A percentile compares a stretch with the other conserved stretches of the same genome.
Conservation (phyloP, 1,140 invertebrate genomes). For the Limonius californicus region DNA sequence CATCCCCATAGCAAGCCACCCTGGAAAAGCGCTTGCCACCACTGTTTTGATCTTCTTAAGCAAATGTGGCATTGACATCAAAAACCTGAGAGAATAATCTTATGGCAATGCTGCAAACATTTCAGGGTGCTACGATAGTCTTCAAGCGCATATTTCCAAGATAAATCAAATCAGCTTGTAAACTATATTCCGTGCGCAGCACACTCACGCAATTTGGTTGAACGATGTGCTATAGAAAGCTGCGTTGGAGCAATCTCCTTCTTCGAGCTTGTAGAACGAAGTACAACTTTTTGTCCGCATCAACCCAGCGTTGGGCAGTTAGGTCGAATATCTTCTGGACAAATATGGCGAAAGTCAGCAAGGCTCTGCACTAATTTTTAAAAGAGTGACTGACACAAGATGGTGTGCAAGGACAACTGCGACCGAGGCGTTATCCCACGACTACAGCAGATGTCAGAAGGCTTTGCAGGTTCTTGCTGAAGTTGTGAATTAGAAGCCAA, state of each 20-base stretch:
- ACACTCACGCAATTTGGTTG: constrained; percentile 12
- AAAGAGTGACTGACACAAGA: neutral
- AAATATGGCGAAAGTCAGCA: neutral
- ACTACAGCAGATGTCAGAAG: neutral
- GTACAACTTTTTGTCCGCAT: too few relatives aligned
- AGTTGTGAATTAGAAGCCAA: neutral
- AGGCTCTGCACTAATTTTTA: neutral
- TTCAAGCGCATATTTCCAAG: too few relatives aligned
- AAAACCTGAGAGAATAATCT: too few relatives aligned
- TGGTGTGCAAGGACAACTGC: neutral
- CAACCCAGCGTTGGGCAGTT: neutral
- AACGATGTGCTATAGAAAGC: neutral
- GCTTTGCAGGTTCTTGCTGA: neutral
- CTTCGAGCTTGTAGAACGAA: neutral
- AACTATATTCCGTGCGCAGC: constrained; percentile 18
- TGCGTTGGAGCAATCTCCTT: too few relatives aligned
- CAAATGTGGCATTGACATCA: constrained; percentile 31
- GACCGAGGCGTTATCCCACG: neutral
- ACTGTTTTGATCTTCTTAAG: constrained; percentile 13
- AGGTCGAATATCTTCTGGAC: constrained; percentile 3
- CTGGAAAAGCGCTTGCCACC: constrained; percentile 29
- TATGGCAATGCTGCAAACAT: constrained; percentile 47
- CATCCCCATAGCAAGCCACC: constrained; percentile 28
- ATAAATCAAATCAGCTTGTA: too few relatives aligned
- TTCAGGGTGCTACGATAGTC: constrained; percentile 41